Evolutionary conservation across 2,797 vertebrate species (phyloP).

Genomic region (Sphaeramia orbicularis): DNA sequence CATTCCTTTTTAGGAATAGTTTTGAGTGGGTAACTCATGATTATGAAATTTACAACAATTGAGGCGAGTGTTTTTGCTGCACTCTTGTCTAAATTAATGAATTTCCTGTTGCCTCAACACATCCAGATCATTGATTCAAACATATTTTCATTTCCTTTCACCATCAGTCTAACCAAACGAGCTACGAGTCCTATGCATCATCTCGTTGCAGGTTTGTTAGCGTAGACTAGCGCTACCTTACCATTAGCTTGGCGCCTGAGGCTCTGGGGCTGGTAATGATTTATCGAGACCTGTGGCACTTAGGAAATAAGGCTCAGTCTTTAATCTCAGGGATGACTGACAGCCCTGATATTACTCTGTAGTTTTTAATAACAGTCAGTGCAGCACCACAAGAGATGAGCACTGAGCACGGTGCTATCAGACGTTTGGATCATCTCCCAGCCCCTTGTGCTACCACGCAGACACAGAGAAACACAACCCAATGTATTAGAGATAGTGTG

Average conservation of each 20-base stretch:
- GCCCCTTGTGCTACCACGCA: constrained; percentile 4
- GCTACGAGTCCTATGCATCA: neutral
- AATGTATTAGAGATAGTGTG: constrained; percentile 22
- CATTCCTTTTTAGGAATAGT: neutral
- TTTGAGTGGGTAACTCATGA: constrained; percentile 10
- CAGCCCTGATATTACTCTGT: constrained; percentile 81
- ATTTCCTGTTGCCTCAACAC: constrained; percentile 16
- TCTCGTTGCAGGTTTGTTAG: constrained; percentile 17
- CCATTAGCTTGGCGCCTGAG: constrained; percentile 11
- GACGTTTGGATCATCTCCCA: constrained; percentile 55
- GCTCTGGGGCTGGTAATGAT: constrained; percentile 48
- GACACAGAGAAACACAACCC: constrained; percentile 17
- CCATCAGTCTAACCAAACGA: neutral
- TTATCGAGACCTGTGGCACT: constrained; percentile 32
- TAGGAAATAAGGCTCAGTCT: constrained; percentile 46
- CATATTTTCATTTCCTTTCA: constrained; percentile 8
- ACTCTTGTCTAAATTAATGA: neutral
- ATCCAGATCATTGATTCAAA: constrained; percentile 13
- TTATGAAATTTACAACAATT: constrained; percentile 32
- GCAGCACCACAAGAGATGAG: constrained; percentile 51
- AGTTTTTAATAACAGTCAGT: constrained; percentile 80
- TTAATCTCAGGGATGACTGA: constrained; percentile 73
- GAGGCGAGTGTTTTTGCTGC: constrained; percentile 3
- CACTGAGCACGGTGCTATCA: constrained; percentile 62
- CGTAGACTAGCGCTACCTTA: constrained; percentile 6